Percentiles rank a stretch among this genome's conserved stretches.
phyloP scores from a whole-genome alignment of 2,113 vertebrate genomes.

The Indicator indicator region DNA sequence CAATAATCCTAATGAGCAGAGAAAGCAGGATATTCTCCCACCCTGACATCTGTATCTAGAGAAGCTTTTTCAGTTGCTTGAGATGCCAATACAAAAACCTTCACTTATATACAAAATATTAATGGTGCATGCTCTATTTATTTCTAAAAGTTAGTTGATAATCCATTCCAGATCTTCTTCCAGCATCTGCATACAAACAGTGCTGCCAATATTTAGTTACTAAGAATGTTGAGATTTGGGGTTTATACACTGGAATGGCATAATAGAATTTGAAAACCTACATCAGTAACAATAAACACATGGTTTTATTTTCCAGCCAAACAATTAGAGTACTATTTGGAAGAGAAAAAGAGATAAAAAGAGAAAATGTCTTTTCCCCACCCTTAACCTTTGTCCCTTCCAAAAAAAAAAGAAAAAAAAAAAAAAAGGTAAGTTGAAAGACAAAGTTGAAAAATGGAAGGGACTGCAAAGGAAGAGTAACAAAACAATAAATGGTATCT shows the following conservation, averaged over 20 bases:
- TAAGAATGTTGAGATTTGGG: conserved; percentile 50
- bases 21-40: neutral
- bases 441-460: neutral
- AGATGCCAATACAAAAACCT: neutral
- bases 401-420: neutral
- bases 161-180: conserved; percentile 56
- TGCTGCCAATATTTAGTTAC: conserved; percentile 59
- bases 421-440: neutral
- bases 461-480: neutral
- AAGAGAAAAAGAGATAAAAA: conserved; percentile 25
- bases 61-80: neutral
- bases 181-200: conserved; percentile 22
- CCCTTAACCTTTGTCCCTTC: neutral
- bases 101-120: conserved; percentile 13
- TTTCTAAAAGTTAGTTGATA: conserved; percentile 44
- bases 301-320: conserved; percentile 62
- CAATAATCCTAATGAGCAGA: neutral
- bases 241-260: conserved; percentile 61
- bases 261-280: conserved; percentile 62
- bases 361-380: neutral
- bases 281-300: conserved; percentile 67
- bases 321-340: conserved; percentile 9
- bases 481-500: neutral
- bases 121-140: conserved; percentile 54
- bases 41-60: neutral